Evolutionary conservation across 2,888 invertebrate genomes (phyloP), one percentile per base, ranked within the genome.

Genomic region (Drosophila nigricruria): DNA sequence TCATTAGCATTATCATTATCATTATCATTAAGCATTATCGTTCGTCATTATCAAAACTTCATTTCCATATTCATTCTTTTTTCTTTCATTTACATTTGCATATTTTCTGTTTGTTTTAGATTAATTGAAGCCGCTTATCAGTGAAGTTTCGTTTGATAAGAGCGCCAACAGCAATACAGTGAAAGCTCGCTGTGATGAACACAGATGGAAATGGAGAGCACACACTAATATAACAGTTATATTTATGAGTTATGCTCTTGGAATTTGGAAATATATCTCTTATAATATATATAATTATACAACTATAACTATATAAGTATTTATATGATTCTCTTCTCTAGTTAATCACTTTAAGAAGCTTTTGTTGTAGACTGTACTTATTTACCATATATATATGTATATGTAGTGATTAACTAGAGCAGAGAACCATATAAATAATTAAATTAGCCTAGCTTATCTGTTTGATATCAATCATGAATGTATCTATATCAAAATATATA

Each of bases 101-200:
- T 56, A 20, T 50, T 47, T 58, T 54, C 49, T 14, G 49, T 52
- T 56, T 49, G 27, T 6, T 58, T 54, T 58, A 47, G 43, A 23
- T 66, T 16, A 47, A 54, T 72, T 72, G 63, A 56, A 43, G 42
- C 47, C 59, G 56, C 49, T 67, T 78, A 73, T 78, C 78, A 63
- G 47, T 3, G 10, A 14, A 34, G 18, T 25, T 12, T 10, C 0
- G 53, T 47, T 69, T 69, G 62, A 75, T 69, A 73, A 58, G 18
- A 34, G 16, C 56, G 5, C 36, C 0, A 20, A 9, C 9, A 1
- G 9, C 16, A n/a, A 25, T 27, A 54, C 53, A 54, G 53, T 38
- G 53, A 54, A 54, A 38, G 18, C 53, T 27, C 38, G 5, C 53
- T 34, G 18, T 9, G 34, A 20, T 34, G 50, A 23, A 52, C 50